phyloP scores from a whole-genome alignment of 2,888 invertebrate species.

The Euplexia lucipara region DNA sequence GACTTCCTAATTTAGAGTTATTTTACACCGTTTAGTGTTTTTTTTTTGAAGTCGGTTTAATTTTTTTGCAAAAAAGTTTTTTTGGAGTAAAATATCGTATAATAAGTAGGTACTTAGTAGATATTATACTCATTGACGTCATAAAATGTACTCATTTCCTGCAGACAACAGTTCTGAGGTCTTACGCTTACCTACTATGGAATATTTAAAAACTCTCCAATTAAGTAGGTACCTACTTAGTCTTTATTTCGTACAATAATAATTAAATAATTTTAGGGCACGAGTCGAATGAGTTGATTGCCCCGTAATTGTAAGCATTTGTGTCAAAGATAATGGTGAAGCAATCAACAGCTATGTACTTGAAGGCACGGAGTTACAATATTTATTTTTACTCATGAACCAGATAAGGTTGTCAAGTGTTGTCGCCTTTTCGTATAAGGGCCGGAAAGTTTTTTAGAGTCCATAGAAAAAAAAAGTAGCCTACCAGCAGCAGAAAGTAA shows the following conservation, averaged over 20 bases:
- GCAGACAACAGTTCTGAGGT: background rate
- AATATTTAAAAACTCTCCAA: constrained; percentile 9
- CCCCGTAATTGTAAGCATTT: constrained; percentile 37
- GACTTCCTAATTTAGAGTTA: no score
- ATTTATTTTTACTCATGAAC: constrained; percentile 20
- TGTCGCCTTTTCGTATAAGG: constrained; percentile 6
- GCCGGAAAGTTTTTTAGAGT: no score
- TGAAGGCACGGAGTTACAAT: constrained; percentile 16
- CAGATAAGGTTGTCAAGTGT: constrained; percentile 14
- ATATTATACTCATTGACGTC: constrained; percentile 2
- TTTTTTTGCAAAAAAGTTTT: no score
- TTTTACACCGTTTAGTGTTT: no score
- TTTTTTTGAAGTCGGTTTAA: no score
- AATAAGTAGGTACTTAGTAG: no score
- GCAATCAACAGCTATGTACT: constrained; percentile 28
- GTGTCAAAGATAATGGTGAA: constrained; percentile 46
- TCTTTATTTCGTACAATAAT: background rate
- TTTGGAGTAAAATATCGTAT: no score
- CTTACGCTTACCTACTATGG: background rate
- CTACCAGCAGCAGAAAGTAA: background rate
- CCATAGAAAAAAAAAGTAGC: no score
- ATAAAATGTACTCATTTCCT: background rate
- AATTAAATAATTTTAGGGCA: constrained; percentile 23
- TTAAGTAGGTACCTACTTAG: no score
- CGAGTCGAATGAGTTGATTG: constrained; percentile 20